Percentiles rank a stretch among this genome's conserved stretches.
Evolutionary conservation across 2,888 invertebrate species (phyloP).

Genomic region (Eupithecia subfuscata): DNA sequence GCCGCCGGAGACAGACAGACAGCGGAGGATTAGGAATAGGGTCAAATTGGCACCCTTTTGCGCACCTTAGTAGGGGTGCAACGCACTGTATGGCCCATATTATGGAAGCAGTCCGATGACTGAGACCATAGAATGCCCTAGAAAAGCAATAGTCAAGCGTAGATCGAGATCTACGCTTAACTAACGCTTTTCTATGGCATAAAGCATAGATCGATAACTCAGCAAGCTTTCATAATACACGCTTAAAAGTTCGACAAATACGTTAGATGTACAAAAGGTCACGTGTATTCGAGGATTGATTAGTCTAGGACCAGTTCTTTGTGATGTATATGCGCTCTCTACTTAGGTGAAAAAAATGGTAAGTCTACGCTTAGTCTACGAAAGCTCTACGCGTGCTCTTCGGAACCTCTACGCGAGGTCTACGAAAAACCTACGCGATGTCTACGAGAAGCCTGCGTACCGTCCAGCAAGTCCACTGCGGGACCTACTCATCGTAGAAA

Average conservation of each 20-base stretch:
- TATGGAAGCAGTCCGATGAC: too few species aligned
- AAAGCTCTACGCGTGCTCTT: conserved; percentile 2
- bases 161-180: too few species aligned
- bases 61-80: background rate
- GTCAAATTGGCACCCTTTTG: background rate
- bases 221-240: too few species aligned
- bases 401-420: conserved; percentile 12
- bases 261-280: background rate
- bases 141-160: too few species aligned
- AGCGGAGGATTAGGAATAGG: background rate
- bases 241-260: background rate
- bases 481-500: background rate
- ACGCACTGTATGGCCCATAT: background rate
- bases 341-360: background rate
- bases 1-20: background rate
- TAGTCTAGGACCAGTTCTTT: background rate
- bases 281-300: background rate
- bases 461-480: background rate
- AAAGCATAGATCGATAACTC: too few species aligned
- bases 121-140: too few species aligned
- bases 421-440: background rate
- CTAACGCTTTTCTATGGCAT: too few species aligned
- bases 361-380: conserved; percentile 6
- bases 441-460: background rate
- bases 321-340: background rate